A percentile compares a stretch with the other conserved stretches of the same genome.
Evolutionary conservation across 2,888 invertebrate species (phyloP).

Genomic region (Liopterus haemorrhoidalis): DNA sequence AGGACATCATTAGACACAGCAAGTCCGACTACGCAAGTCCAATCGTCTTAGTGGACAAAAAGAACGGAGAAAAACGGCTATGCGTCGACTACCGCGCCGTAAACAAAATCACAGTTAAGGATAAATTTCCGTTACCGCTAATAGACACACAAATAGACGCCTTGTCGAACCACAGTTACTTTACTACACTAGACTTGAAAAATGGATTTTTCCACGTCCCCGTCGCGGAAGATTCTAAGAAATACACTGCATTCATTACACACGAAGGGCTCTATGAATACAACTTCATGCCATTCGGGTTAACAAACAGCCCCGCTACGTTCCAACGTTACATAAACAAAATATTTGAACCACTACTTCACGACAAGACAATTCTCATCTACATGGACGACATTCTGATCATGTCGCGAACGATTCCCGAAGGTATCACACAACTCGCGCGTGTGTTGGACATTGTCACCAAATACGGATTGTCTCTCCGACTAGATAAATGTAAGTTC

Average conservation of each 20-base stretch:
- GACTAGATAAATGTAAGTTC: too few relatives aligned
- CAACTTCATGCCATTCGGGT: slow-evolving; percentile 1
- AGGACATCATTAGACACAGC: slow-evolving; percentile 6
- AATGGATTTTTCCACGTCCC: slow-evolving; percentile 14
- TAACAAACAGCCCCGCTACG: slow-evolving; percentile 6
- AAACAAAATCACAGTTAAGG: slow-evolving; percentile 11
- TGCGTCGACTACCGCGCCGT: slow-evolving; percentile 11
- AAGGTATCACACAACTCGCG: too few relatives aligned
- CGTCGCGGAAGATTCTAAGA: slow-evolving; percentile 19
- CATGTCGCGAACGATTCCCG: too few relatives aligned
- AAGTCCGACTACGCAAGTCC: slow-evolving; percentile 11
- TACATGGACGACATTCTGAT: too few relatives aligned
- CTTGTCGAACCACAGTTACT: slow-evolving; percentile 4
- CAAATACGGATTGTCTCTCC: too few relatives aligned
- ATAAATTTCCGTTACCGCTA: slow-evolving; percentile 10
- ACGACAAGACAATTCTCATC: too few relatives aligned
- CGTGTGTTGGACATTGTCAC: too few relatives aligned
- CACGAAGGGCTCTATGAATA: slow-evolving; percentile 3
- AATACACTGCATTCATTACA: slow-evolving; percentile 10
- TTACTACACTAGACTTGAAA: slow-evolving; percentile 8
- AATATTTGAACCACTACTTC: too few relatives aligned
- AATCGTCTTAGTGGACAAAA: slow-evolving; percentile 10
- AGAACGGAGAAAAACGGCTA: slow-evolving; percentile 3
- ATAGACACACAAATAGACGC: slow-evolving; percentile 13
- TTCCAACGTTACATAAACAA: slow-evolving; percentile 10